Evolutionary conservation across 1,140 invertebrate species (phyloP).

Genomic region (Amyelois transitella): DNA sequence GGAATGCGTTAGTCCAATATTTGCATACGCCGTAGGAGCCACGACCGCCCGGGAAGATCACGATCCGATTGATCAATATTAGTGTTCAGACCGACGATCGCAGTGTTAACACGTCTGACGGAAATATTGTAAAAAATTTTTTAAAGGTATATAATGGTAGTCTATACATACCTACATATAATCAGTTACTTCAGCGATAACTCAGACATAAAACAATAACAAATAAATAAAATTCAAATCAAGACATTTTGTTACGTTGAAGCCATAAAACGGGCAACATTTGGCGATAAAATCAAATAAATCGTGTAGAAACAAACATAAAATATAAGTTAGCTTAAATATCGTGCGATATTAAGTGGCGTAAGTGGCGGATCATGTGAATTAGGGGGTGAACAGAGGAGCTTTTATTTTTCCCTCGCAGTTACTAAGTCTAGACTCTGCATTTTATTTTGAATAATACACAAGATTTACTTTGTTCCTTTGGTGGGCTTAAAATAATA

Average conservation of each 20-base stretch:
- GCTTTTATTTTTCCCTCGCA: neutral
- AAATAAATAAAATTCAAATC: neutral
- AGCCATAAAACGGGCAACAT: neutral
- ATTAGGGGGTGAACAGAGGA: neutral
- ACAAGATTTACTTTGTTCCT: neutral
- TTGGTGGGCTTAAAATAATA: neutral
- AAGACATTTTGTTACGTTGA: neutral
- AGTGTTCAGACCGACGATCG: neutral
- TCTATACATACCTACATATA: too few relatives aligned
- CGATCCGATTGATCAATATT: conserved; percentile 4
- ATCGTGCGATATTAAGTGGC: neutral
- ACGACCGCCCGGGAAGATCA: conserved; percentile 16
- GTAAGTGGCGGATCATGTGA: neutral
- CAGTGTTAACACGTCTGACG: neutral
- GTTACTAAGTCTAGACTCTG: neutral
- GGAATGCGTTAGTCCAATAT: conserved; percentile 22
- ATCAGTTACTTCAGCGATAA: neutral
- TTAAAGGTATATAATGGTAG: neutral
- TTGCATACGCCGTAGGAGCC: conserved; percentile 14
- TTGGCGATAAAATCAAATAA: neutral
- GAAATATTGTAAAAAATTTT: neutral
- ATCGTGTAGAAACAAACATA: neutral
- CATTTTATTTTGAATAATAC: neutral
- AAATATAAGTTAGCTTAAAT: neutral
- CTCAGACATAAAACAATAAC: neutral